Evolutionary conservation across 2,888 invertebrate genomes (phyloP).

Genomic region (Metacarcinus magister): DNA sequence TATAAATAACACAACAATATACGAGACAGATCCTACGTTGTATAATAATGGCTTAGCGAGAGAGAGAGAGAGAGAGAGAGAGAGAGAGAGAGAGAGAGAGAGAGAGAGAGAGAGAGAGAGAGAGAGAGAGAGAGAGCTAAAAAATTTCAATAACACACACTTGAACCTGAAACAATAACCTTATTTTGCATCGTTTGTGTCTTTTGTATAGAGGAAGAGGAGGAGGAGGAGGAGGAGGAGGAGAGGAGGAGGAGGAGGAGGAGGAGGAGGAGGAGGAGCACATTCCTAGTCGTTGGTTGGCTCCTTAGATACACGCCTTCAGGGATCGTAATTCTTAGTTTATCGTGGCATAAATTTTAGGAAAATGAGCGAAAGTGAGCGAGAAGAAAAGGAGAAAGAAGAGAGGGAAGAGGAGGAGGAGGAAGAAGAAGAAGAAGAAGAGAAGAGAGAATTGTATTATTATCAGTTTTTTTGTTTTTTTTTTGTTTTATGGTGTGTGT

Average conservation of each 20-base stretch:
- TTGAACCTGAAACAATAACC: neutral
- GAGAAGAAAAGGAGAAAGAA: slow-evolving; percentile 9
- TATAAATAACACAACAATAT: neutral
- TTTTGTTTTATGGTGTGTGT: too few relatives aligned
- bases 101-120: slow-evolving; percentile 57
- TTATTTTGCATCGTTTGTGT: neutral
- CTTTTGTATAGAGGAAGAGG: neutral
- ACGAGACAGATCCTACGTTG: neutral
- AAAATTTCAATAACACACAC: neutral
- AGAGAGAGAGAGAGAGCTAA: slow-evolving; percentile 15
- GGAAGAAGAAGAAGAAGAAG: neutral
- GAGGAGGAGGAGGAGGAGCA: neutral
- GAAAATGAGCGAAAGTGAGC: slow-evolving; percentile 26
- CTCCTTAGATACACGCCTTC: neutral
- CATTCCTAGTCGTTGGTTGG: neutral
- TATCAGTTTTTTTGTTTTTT: neutral
- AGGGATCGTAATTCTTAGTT: slow-evolving; percentile 13
- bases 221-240: neutral
- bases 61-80: slow-evolving; percentile 43
- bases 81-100: slow-evolving; percentile 67
- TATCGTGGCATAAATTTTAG: slow-evolving; percentile 26
- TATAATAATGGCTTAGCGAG: neutral
- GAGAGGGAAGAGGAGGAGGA: neutral
- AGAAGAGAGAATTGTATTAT: neutral
- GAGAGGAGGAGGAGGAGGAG: too few relatives aligned